Base-by-base conservation (phyloP, 2,113 vertebrate genomes). In the Dicentrarchus labrax region DNA sequence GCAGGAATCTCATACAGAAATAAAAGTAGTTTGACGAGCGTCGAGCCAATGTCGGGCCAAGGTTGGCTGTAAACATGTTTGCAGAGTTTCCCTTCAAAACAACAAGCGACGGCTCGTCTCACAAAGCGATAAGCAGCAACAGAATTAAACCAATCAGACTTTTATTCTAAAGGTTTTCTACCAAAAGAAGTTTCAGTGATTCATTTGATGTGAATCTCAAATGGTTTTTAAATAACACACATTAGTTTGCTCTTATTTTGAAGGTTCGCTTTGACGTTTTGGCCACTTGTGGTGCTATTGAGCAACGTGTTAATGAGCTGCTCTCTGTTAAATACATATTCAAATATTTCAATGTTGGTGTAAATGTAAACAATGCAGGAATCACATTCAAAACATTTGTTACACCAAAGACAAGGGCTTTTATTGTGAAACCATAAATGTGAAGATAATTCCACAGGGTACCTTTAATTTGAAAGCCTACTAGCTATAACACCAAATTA, bases 41-140 rank as follows among this genome's bases (percentile, higher is more conserved):
- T 17, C 0, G 19, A 82, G 78, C 72, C 87, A 92, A 93, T 83
- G 92, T 93, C 90, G 66, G 78, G 68, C 79, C 88, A 93, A 93
- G 92, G 92, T 92, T 78, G 89, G 24, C 50, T 76, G 75, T 62
- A 76, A 86, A 87, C 80, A 83, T 73, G 86, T 74, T 82, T 70
- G 61, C 48, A 72, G 81, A 86, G 76, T 85, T 89, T 90, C 36
- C 8, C 56, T 76, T 71, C 22, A 80, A 83, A 87, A 81, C 73
- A 86, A 76, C 61, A 41, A 86, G 60, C 36, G 16, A 50, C 19
- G 15, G 22, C 59, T 67, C 39, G 60, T 80, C 60, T 45, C 43
- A 41, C 38, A 6, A 76, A 51, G 56, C 47, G 43, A 36, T 41
- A 12, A 41, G 24, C 60, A 24, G 17, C 21, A 41, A 2, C 30